Conservation (phyloP, 2,797 vertebrate species). For the Orestias chungarensis region DNA sequence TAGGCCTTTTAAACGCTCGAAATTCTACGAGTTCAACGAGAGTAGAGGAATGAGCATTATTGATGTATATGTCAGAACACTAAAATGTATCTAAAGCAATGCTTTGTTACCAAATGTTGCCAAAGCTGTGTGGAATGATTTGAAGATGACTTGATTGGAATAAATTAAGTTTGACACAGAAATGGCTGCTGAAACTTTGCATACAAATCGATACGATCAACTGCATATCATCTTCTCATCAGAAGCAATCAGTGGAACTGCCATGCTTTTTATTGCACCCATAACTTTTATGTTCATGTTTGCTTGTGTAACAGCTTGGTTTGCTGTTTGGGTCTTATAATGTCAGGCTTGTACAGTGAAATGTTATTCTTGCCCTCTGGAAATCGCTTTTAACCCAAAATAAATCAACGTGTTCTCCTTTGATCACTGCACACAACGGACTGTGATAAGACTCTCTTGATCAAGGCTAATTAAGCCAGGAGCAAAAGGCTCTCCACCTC, state of each 20-base stretch:
- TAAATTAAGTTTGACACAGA: constrained; percentile 3
- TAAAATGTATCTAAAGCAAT: background rate
- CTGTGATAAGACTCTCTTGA: constrained; percentile 70
- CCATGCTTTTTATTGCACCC: constrained; percentile 13
- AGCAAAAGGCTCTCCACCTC: constrained; percentile 44
- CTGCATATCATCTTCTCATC: constrained; percentile 1
- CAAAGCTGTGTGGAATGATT: background rate
- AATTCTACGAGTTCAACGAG: no score
- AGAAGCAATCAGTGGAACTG: constrained; percentile 4
- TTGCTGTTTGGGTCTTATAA: constrained; percentile 45
- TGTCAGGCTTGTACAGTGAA: constrained; percentile 64
- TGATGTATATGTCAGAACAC: background rate
- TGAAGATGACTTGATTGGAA: background rate
- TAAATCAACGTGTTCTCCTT: constrained; percentile 74
- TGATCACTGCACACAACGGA: constrained; percentile 72
- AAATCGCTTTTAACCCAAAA: constrained; percentile 75
- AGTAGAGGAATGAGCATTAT: background rate
- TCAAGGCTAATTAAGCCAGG: constrained; percentile 70
- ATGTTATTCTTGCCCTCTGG: constrained; percentile 77
- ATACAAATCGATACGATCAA: constrained; percentile 9
- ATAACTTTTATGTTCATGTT: constrained; percentile 10
- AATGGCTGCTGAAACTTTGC: background rate
- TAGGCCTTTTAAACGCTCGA: no score
- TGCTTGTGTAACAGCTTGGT: constrained; percentile 16
- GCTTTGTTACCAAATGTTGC: background rate